Evolutionary conservation across 1,140 invertebrate genomes (phyloP).

Genomic region (Drosophila lacteicornis): DNA sequence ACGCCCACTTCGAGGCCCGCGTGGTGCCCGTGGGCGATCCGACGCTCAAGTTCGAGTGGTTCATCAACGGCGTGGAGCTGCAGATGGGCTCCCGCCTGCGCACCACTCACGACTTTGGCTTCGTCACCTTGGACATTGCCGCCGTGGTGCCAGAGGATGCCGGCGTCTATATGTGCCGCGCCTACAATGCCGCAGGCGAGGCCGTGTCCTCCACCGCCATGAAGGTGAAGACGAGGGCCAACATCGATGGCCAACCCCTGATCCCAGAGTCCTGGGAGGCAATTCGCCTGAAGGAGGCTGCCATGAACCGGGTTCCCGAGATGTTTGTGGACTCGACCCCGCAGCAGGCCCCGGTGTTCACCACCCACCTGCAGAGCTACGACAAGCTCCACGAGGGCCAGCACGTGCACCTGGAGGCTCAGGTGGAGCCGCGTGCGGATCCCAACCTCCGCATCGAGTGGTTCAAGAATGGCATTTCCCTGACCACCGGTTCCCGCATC

Average conservation of each 20-base stretch:
- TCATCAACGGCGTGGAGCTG: conserved; percentile 95
- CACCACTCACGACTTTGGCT: conserved; percentile 96
- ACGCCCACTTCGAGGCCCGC: conserved; percentile 97
- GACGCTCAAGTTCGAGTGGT: conserved; percentile 96
- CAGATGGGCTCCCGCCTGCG: conserved; percentile 95
- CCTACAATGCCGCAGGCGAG: conserved; percentile 95
- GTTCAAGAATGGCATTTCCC: conserved; percentile 96
- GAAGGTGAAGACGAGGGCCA: conserved; percentile 93
- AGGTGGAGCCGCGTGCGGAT: conserved; percentile 98
- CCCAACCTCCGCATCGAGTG: conserved; percentile 95
- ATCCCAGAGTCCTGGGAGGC: conserved; percentile 95
- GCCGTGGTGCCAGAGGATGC: conserved; percentile 95
- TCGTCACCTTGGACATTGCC: conserved; percentile 95
- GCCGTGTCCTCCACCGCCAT: conserved; percentile 95
- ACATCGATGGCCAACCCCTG: conserved; percentile 92
- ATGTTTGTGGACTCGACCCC: conserved; percentile 93
- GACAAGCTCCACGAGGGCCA: conserved; percentile 95
- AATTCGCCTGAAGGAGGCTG: conserved; percentile 94
- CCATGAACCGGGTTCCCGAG: conserved; percentile 94
- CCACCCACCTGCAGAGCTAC: conserved; percentile 94
- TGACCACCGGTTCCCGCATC: conserved; percentile 93
- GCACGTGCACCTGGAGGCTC: conserved; percentile 96
- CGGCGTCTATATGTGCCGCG: conserved; percentile 96
- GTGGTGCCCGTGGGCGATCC: conserved; percentile 98
- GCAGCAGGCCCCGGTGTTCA: conserved; percentile 95